Evolutionary conservation across 2,113 vertebrate species (phyloP), one percentile per base, ranked within the genome.

Genomic region (Ailuropoda melanoleuca): DNA sequence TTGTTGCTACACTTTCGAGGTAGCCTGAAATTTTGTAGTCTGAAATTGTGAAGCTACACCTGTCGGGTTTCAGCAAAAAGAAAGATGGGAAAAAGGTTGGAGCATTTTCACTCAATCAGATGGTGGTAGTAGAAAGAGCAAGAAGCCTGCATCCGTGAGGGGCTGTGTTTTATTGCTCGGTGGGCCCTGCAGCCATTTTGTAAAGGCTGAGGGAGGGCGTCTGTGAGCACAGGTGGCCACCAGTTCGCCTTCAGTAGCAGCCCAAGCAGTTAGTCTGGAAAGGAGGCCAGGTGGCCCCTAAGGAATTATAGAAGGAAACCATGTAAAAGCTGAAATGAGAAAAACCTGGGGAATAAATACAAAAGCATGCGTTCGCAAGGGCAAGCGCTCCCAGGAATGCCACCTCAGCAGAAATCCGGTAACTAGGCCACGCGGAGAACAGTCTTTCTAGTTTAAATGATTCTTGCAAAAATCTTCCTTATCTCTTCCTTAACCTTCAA

Each of bases 341-440:
- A 93, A 96, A 96, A 86, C 34, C 64, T 88, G 66, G 86, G 82
- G 70, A 97, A 93, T 84, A 96, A 97, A 97, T 66, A 86, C 55
- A 75, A 80, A 97, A 93, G 60, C 84, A n/a, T 75, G 77, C 87
- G 72, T 86, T 95, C 0, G 0, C 48, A 34, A 68, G 88, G 70
- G 64, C 0, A 3, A 77, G 46, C 5, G 0, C 19, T 39, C 21
- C 4, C 3, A 72, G 18, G 58, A 94, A 70, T 18, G 95, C 97
- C 21, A 37, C 39, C 58, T 97, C 97, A 97, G 98, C 98, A 97
- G 72, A 97, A 98, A 88, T 19, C 58, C 4, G 26, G 50, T 91
- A 98, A 98, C 56, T 97, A 98, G 98, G 97, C 77, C 97, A 97
- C 75, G 58, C 94, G 53, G 64, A 19, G 8, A 83, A 10, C 21